Conservation (phyloP, 1,140 invertebrate species). For the Phocides pigmalion region DNA sequence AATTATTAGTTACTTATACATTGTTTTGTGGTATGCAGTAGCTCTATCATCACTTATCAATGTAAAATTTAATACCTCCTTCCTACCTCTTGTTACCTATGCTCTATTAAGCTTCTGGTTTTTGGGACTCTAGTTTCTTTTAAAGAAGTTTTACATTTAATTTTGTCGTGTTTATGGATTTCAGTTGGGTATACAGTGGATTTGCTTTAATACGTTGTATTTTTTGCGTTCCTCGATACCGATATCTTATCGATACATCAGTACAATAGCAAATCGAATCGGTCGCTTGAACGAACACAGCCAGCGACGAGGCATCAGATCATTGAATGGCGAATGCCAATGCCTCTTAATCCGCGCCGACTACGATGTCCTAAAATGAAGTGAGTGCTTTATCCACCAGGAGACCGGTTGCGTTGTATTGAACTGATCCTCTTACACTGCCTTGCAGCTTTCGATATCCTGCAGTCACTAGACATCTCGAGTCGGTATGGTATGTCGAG, state of each 20-base stretch:
- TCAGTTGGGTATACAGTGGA: too few relatives aligned
- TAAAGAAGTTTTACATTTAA: too few relatives aligned
- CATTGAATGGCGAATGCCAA: slow-evolving; percentile 9
- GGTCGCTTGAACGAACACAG: slow-evolving; percentile 1
- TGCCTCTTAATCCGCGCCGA: slow-evolving; percentile 20
- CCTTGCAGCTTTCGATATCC: slow-evolving; percentile 48
- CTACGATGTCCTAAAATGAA: slow-evolving; percentile 37
- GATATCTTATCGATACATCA: too few relatives aligned
- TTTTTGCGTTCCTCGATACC: neutral
- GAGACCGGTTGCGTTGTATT: slow-evolving; percentile 36
- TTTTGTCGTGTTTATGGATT: too few relatives aligned
- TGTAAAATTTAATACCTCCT: too few relatives aligned
- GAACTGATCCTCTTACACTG: slow-evolving; percentile 40
- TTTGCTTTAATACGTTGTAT: too few relatives aligned
- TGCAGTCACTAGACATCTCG: slow-evolving; percentile 65
- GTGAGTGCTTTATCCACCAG: slow-evolving; percentile 37
- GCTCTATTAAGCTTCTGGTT: too few relatives aligned
- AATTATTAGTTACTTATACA: neutral
- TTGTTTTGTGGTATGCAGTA: too few relatives aligned
- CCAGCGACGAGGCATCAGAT: slow-evolving; percentile 12
- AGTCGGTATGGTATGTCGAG: slow-evolving; percentile 62
- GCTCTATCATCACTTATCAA: too few relatives aligned
- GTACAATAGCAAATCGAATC: neutral
- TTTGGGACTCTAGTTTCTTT: too few relatives aligned
- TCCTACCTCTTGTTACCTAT: too few relatives aligned